Evolutionary conservation across 2,888 invertebrate species (phyloP), one percentile per base, ranked within the genome.

Genomic region (Dolomedes plantarius): DNA sequence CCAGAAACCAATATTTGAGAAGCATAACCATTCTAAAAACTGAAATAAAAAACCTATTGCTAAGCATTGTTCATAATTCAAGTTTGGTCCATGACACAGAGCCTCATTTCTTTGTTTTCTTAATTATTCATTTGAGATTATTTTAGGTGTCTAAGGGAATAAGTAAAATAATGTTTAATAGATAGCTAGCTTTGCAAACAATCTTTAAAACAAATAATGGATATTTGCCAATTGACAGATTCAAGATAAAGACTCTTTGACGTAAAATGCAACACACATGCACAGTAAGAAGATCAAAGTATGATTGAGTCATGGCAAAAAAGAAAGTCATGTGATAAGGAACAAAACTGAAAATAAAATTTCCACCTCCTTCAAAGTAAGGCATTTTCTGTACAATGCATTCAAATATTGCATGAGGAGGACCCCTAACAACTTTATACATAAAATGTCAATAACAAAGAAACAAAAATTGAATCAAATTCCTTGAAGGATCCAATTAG

Each of bases 61-160:
- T 79, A 79, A 79, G 78, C 62, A 32, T 23, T 69, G 28, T 50
- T 32, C 50, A 73, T 77, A 28, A 78, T 46, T 46, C 50, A 32
- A 62, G 56, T 36, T 79, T 71, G 78, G 78, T 79, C 78, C 78
- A 31, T 11, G 29, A 29, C 2, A 56, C 56, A 56, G 56, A 23
- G 56, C 56, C 56, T 11, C 56, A 9, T 36, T 36, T 36, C n/a
- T n/a, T n/a, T n/a, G n/a, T n/a, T n/a, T n/a, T n/a, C n/a, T n/a
- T n/a, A n/a, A n/a, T n/a, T n/a, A n/a, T n/a, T n/a, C n/a, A n/a
- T n/a, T n/a, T n/a, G n/a, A n/a, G n/a, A n/a, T n/a, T n/a, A n/a
- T n/a, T n/a, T n/a, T n/a, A n/a, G n/a, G n/a, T n/a, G n/a, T n/a
- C n/a, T n/a, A n/a, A n/a, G n/a, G n/a, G n/a, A n/a, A n/a, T n/a